Conservation (phyloP, 1,140 invertebrate species). For the Heliconius hewitsoni region DNA sequence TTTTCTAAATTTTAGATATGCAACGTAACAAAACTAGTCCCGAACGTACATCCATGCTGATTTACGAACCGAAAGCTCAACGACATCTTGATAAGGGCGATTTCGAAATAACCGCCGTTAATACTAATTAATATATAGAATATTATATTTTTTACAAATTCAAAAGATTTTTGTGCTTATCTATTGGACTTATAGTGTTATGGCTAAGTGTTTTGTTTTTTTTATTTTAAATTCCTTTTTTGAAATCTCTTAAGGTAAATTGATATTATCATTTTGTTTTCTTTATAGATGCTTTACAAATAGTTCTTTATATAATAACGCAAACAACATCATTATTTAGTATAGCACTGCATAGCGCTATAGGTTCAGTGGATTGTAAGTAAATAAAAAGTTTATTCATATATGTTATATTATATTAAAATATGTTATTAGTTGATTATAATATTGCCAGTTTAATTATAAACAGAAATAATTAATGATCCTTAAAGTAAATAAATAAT, state of each 20-base stretch:
- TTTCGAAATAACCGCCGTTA: conserved; percentile 50
- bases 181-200: not conserved
- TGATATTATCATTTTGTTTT: no score
- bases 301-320: no score
- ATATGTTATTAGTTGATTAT: not conserved
- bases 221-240: no score
- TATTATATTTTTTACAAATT: no score
- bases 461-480: not conserved
- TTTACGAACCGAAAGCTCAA: conserved; percentile 59
- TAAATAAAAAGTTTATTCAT: not conserved
- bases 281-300: no score
- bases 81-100: conserved; percentile 65
- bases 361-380: not conserved
- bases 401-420: conserved; percentile 1
- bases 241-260: no score
- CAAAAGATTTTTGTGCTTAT: no score
- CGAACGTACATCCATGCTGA: conserved; percentile 59
- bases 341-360: not conserved
- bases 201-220: not conserved
- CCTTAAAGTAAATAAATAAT: no score
- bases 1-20: conserved; percentile 51
- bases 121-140: conserved; percentile 19
- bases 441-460: not conserved
- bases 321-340: no score
- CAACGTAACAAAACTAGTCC: conserved; percentile 71